Percentiles rank a stretch among this genome's conserved stretches.
phyloP scores from a whole-genome alignment of 2,797 vertebrate species.

The Adelosebastes latens region DNA sequence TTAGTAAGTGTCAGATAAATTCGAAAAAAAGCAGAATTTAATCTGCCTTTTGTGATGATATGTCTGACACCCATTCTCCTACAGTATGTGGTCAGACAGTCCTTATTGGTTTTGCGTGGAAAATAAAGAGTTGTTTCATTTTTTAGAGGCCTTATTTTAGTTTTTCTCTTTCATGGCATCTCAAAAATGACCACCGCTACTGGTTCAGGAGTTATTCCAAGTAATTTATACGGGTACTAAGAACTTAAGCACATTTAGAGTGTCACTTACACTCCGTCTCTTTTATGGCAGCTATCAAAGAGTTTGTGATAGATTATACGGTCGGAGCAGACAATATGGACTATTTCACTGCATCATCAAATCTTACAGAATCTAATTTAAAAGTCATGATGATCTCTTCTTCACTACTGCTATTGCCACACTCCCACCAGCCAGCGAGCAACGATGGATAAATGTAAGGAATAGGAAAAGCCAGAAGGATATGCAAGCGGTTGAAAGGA shows the following conservation, averaged over 20 bases:
- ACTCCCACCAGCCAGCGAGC: constrained; percentile 16
- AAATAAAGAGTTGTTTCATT: background rate
- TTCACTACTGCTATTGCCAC: constrained; percentile 21
- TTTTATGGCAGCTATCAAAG: background rate
- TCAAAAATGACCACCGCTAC: background rate
- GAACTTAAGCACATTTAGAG: background rate
- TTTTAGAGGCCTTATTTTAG: background rate
- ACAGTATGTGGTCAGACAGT: background rate
- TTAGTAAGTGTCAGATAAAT: background rate
- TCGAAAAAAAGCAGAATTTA: background rate
- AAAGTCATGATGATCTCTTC: constrained; percentile 62
- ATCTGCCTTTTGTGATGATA: background rate
- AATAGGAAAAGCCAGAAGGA: constrained; percentile 21
- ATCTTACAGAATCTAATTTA: constrained; percentile 64
- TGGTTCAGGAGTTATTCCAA: background rate
- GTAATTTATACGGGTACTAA: background rate
- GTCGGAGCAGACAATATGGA: constrained; percentile 51
- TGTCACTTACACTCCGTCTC: background rate
- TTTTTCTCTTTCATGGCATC: background rate
- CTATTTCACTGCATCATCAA: constrained; percentile 71
- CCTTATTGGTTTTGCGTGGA: background rate
- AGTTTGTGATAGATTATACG: constrained; percentile 39
- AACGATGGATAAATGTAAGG: constrained; percentile 10
- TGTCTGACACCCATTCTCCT: background rate
- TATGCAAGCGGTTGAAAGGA: constrained; percentile 50